Percentiles rank a stretch among this genome's conserved stretches.
These are phyloP conservation scores for Athalia rosae DNA, from an alignment of 2,888 invertebrate species.

Conservation along the genomic window DNA sequence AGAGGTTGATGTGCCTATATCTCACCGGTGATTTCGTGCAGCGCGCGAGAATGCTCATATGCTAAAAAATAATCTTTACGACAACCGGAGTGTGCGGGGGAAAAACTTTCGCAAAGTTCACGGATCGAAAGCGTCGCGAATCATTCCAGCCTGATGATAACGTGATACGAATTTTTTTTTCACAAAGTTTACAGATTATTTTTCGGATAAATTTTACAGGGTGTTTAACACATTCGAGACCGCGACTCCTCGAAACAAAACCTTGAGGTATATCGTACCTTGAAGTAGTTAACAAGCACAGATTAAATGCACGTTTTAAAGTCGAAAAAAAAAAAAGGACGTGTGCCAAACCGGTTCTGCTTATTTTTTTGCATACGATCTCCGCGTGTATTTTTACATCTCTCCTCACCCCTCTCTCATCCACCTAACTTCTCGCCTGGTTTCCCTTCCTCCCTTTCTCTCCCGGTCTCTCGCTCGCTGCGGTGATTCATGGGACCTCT, in stretches of 20 bases:
- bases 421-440: slow-evolving; percentile 48
- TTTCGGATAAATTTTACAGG: not conserved
- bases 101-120: slow-evolving; percentile 10
- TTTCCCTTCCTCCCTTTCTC: slow-evolving; percentile 45
- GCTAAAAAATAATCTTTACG: slow-evolving; percentile 18
- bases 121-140: slow-evolving; percentile 8
- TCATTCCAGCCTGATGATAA: not conserved
- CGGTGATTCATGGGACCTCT: slow-evolving; percentile 67
- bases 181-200: not conserved
- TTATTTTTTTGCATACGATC: slow-evolving; percentile 34
- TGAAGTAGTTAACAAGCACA: too few species aligned
- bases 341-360: slow-evolving; percentile 63
- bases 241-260: too few species aligned
- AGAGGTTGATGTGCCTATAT: not conserved
- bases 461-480: slow-evolving; percentile 49
- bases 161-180: not conserved
- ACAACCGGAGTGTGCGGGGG: not conserved
- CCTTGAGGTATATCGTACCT: too few species aligned
- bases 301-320: too few species aligned
- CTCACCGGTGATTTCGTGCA: slow-evolving; percentile 26
- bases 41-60: slow-evolving; percentile 34
- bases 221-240: not conserved
- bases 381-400: slow-evolving; percentile 46
- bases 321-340: slow-evolving; percentile 22
- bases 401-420: slow-evolving; percentile 52